Base-by-base conservation (phyloP, 92 coral and sea anemone genomes). In the Meandrina meandrites region DNA sequence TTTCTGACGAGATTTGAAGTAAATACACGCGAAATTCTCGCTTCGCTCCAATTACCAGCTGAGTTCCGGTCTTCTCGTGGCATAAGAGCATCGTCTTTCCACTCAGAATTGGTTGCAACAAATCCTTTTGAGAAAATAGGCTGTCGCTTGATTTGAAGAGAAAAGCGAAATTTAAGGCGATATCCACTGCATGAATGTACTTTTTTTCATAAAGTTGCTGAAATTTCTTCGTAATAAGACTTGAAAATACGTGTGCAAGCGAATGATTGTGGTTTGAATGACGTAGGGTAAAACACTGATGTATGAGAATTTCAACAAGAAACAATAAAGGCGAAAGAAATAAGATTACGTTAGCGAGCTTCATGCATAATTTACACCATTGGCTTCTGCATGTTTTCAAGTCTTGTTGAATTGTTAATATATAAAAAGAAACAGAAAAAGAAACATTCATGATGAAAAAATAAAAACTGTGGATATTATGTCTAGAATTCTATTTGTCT, bases 321-420 rank as follows among this genome's bases (percentile, higher is more conserved):
- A 82, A 47, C 58, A 82, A 69, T 82, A 54, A 48, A 70, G 21
- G 48, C 62, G 30, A 48, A 45, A 68, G 35, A 45, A 67, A 50
- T 69, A 51, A 17, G 22, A 6, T 34, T 50, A 16, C 0, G 48
- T 71, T 53, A 30, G 17, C 78, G 13, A 21, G 48, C 10, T 5
- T 37, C 79, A 71, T 83, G 24, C 53, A 71, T 83, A 70, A 83
- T 83, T 83, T 32, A 83, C 68, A 21, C 17, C 31, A 11, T 18
- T 67, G 32, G 27, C 75, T 19, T 67, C 42, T 64, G 85, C 60
- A 62, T 67, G 21, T 58, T 64, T 68, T 17, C 48, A 15, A 45
- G 17, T 45, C 19, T 36, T 19, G 58, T 40, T 42, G 35, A 34
- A 45, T 45, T n/a, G 50, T 28, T 18, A 10, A 4, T 47, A 28